Conservation (phyloP, 2,113 vertebrate species). For the Brachypteracias leptosomus region DNA sequence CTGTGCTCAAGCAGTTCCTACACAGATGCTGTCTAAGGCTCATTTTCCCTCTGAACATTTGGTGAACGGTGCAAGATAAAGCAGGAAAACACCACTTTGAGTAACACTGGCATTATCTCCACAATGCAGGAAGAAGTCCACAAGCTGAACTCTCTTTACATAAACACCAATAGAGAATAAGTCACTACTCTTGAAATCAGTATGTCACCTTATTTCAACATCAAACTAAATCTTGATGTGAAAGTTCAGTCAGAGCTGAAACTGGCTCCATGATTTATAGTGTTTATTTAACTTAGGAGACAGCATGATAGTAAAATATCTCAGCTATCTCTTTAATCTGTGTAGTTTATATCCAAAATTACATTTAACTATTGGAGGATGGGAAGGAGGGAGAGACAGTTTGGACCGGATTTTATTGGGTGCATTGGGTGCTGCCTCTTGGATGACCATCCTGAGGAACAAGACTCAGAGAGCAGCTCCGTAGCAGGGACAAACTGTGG, state of each 20-base stretch:
- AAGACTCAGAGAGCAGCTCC: neutral
- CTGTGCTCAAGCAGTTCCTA: neutral
- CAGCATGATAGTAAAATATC: conserved; percentile 27
- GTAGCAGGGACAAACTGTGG: neutral
- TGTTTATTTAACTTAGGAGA: conserved; percentile 39
- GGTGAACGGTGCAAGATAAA: neutral
- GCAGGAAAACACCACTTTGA: neutral
- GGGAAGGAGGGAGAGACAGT: neutral
- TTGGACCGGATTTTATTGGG: neutral
- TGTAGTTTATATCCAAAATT: neutral
- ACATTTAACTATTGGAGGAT: neutral
- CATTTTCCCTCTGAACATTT: neutral
- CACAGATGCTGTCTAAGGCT: neutral
- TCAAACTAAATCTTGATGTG: neutral
- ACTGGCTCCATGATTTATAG: neutral
- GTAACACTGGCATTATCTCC: neutral
- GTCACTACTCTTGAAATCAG: neutral
- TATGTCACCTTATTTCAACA: conserved; percentile 56
- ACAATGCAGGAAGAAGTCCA: neutral
- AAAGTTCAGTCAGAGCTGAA: conserved; percentile 42
- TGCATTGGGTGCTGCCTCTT: neutral
- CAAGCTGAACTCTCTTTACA: neutral
- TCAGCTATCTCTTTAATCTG: conserved; percentile 21
- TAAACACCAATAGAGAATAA: conserved; percentile 45
- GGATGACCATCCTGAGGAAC: neutral